phyloP scores from a whole-genome alignment of 2,888 invertebrate genomes.

The Erebia ligea region DNA sequence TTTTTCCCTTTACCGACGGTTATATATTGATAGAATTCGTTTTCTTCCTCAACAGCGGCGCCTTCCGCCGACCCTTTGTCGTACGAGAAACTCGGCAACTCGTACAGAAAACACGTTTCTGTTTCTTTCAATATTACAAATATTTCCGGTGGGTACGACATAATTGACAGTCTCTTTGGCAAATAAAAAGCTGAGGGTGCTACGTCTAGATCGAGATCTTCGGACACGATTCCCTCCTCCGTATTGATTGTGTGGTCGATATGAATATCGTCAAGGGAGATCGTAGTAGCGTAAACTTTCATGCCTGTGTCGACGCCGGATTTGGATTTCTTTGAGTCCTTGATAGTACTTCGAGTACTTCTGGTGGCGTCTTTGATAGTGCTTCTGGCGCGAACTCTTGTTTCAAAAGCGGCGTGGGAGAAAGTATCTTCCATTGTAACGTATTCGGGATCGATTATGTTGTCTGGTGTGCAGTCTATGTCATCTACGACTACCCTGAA shows the following conservation, averaged over 20 bases:
- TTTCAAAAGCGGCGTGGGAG: constrained; percentile 68
- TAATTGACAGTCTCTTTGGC: constrained; percentile 58
- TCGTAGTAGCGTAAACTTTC: constrained; percentile 75
- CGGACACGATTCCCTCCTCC: constrained; percentile 58
- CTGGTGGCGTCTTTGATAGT: no score
- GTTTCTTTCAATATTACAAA: constrained; percentile 87
- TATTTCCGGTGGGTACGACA: constrained; percentile 81
- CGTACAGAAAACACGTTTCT: constrained; percentile 85
- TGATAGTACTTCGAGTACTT: constrained; percentile 54
- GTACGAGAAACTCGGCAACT: constrained; percentile 85
- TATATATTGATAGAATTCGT: constrained; percentile 86
- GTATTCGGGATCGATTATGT: constrained; percentile 57
- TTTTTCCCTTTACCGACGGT: constrained; percentile 87
- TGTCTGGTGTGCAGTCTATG: constrained; percentile 65
- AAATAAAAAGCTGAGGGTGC: constrained; percentile 74
- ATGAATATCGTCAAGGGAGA: constrained; percentile 78
- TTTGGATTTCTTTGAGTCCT: constrained; percentile 48
- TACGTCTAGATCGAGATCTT: constrained; percentile 55
- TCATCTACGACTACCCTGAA: constrained; percentile 56
- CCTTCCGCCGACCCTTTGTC: constrained; percentile 84
- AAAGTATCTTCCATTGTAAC: constrained; percentile 63
- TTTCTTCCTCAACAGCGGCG: constrained; percentile 82
- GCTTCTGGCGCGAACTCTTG: constrained; percentile 48
- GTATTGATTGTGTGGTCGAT: constrained; percentile 78
- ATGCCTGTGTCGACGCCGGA: constrained; percentile 55